phyloP scores from a whole-genome alignment of 1,140 invertebrate genomes.

The Bactericera cockerelli region DNA sequence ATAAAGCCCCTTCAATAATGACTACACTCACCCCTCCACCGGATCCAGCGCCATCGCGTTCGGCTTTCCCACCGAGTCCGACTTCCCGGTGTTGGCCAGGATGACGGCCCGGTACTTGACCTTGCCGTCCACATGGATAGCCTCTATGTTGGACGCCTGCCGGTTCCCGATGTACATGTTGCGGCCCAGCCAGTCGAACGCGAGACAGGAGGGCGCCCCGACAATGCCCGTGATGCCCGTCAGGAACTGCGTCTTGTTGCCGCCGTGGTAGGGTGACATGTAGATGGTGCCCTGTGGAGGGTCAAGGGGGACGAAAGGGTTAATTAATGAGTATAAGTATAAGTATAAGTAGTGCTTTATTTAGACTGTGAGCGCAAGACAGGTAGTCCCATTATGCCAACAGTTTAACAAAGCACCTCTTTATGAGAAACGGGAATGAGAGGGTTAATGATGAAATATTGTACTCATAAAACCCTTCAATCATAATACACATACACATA shows the following conservation, averaged over 20 bases:
- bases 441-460: too few relatives aligned
- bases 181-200: conserved; percentile 90
- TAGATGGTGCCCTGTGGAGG: conserved; percentile 63
- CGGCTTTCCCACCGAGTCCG: conserved; percentile 71
- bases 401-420: too few relatives aligned
- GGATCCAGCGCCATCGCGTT: conserved; percentile 81
- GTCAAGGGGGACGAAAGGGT: conserved; percentile 23
- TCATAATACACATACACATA: not conserved
- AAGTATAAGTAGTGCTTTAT: too few relatives aligned
- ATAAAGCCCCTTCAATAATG: too few relatives aligned
- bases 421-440: too few relatives aligned
- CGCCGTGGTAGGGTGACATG: conserved; percentile 65
- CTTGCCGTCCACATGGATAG: conserved; percentile 74
- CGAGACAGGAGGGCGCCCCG: conserved; percentile 77
- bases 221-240: conserved; percentile 63
- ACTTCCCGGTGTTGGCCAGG: conserved; percentile 77
- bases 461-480: not conserved
- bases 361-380: too few relatives aligned
- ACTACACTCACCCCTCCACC: conserved; percentile 63
- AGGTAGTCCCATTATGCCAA: too few relatives aligned
- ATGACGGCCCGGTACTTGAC: conserved; percentile 71
- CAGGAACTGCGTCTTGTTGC: conserved; percentile 73
- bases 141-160: conserved; percentile 80
- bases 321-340: conserved; percentile 5
- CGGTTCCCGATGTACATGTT: conserved; percentile 91